These are phyloP conservation scores for Drosophila bipectinata DNA, from an alignment of 1,140 invertebrate genomes.

Conservation along the genomic window DNA sequence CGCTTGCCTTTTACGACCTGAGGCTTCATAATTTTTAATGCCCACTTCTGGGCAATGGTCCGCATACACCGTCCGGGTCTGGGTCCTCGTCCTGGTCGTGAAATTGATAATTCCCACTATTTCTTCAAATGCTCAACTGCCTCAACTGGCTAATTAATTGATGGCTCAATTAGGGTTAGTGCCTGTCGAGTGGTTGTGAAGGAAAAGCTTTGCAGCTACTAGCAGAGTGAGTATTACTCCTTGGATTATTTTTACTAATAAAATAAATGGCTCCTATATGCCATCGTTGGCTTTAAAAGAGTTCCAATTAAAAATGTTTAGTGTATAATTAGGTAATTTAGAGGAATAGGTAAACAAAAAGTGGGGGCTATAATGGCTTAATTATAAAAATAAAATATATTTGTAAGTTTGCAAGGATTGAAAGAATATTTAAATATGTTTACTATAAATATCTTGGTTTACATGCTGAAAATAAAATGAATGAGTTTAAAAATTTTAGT, in stretches of 20 bases:
- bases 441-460: no score
- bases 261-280: background rate
- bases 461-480: no score
- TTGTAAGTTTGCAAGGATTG: no score
- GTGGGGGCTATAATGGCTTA: background rate
- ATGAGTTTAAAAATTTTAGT: no score
- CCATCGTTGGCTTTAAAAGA: background rate
- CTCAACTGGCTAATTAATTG: constrained; percentile 60
- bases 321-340: background rate
- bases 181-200: constrained; percentile 4
- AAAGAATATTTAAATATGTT: no score
- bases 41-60: constrained; percentile 38
- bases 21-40: constrained; percentile 67
- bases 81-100: background rate
- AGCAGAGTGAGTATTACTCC: background rate
- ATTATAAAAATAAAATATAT: background rate
- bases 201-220: background rate
- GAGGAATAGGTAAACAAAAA: background rate
- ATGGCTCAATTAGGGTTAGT: constrained; percentile 45
- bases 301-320: background rate
- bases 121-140: constrained; percentile 31
- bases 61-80: background rate
- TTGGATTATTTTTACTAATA: constrained; percentile 12
- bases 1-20: constrained; percentile 22
- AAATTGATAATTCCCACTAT: constrained; percentile 66